Evolutionary conservation across 2,888 invertebrate species (phyloP), one percentile per base, ranked within the genome.

Genomic region (Digitonthophagus gazella): DNA sequence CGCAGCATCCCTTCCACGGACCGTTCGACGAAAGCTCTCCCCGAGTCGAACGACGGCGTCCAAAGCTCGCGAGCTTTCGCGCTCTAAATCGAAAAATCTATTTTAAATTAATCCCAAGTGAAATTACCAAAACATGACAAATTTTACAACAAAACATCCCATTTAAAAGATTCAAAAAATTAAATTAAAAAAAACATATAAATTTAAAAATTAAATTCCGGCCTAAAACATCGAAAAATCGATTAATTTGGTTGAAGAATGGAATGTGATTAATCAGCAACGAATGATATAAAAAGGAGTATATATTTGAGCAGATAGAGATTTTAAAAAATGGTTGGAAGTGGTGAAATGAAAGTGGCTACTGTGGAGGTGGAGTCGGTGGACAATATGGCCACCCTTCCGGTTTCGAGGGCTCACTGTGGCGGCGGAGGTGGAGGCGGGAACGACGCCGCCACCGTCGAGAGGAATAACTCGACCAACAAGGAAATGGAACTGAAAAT

Each of bases 371-470:
- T 93, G 79, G 94, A 94, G 84, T 88, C 92, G 75, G 91, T 92
- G 77, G 93, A 93, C 87, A 93, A 94, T 81, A 93, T 93, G 90
- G 94, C 93, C 83, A 94, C 94, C 58, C 87, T 94, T 83, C 94
- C 93, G 76, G 93, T 93, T 71, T 92, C 92, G 72, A 89, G 92
- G 80, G 90, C 85, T 86, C 80, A 88, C 87, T 77, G 88, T 87
- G 78, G 86, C 85, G 76, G 85, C 58, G 63, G 85, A 73, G 22
- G 22, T 22, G 22, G 22, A 3, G 22, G 28, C 6, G 89, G 90
- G 75, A 90, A 89, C 77, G 91, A 91, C 80, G 91, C 91, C 80
- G 89, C 89, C 74, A 90, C 89, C 76, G 91, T 91, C 68, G 93
- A 93, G 83, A 93, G 92, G 84, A 91, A 92, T 82, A 92, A 92